phyloP scores from a whole-genome alignment of 2,113 vertebrate species.

The Himantopus leucocephalus region DNA sequence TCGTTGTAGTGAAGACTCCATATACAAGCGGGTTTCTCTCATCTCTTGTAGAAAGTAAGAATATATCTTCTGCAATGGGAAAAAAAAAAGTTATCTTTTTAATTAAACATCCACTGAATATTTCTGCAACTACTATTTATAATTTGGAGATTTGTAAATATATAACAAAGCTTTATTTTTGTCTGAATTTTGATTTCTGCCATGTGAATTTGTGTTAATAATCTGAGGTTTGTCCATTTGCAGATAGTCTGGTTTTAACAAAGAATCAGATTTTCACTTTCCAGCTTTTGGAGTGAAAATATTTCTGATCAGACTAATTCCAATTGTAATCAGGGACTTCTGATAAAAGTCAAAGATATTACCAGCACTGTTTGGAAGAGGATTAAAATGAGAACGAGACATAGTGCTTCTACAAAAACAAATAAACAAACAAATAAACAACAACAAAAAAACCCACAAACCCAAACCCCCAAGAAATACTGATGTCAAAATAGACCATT shows the following conservation, averaged over 20 bases:
- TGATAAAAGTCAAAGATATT: not conserved
- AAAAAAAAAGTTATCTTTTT: not conserved
- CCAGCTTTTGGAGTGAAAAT: not conserved
- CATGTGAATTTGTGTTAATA: not conserved
- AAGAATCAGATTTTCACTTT: not conserved
- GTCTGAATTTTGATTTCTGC: not conserved
- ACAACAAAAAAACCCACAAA: not conserved
- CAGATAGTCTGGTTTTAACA: not conserved
- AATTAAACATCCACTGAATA: not conserved
- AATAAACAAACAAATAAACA: no score
- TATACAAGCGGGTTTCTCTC: constrained; percentile 91
- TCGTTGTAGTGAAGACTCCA: constrained; percentile 95
- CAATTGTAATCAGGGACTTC: not conserved
- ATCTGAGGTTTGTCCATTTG: not conserved
- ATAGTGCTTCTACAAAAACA: not conserved
- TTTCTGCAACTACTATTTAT: not conserved
- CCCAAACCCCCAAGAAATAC: not conserved
- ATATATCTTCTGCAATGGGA: constrained; percentile 87
- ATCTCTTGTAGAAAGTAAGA: constrained; percentile 91
- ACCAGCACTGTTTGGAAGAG: not conserved
- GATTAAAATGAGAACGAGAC: not conserved
- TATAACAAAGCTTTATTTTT: not conserved
- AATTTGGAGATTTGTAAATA: not conserved
- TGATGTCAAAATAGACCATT: not conserved
- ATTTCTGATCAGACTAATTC: not conserved